Evolutionary conservation across 1,140 invertebrate genomes (phyloP), one percentile per base, ranked within the genome.

Genomic region (Araneus ventricosus): DNA sequence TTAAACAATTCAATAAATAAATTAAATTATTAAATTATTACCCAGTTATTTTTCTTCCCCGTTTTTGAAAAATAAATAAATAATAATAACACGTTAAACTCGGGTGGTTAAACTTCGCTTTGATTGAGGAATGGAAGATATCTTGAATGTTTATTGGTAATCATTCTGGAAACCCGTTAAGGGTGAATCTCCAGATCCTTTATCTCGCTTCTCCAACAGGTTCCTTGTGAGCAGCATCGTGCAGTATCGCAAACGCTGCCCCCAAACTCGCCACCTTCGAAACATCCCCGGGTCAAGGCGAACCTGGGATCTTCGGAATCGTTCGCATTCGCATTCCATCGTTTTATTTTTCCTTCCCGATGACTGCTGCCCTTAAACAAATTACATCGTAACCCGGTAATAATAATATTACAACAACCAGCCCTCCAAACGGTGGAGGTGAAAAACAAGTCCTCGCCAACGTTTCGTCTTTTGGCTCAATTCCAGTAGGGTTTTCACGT

Each of bases 301-400:
- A 70, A 70, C 67, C 8, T 70, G 67, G 27, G 27, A 75, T 75
- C 27, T 75, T 75, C 14, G n/a, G 20, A 75, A 34, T 75, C 70
- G 70, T 30, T 34, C 30, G 3, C 34, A 20, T 75, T 37, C 14
- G 4, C 70, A 27, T 30, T 34, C 17, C 27, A 14, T 34, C 17
- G 45, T 45, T 45, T 20, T 61, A 24, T 61, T 61, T 22, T 61
- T 61, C 17, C 17, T 37, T 37, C 20, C 30, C 70, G 27, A 75
- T 75, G 34, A n/a, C n/a, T n/a, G 8, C 30, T 75, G 70, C 27
- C 10, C 70, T 75, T 30, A 22, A 75, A 75, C 70, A 75, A 30
- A 75, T 75, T 75, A 75, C 70, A 75, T 75, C 70, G 70, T 37
- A 75, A 75, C 70, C 70, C 70, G 27, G 30, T 34, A 75, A 75